Evolutionary conservation across 2,888 invertebrate species (phyloP).

Genomic region (Steinernema scapterisci): DNA sequence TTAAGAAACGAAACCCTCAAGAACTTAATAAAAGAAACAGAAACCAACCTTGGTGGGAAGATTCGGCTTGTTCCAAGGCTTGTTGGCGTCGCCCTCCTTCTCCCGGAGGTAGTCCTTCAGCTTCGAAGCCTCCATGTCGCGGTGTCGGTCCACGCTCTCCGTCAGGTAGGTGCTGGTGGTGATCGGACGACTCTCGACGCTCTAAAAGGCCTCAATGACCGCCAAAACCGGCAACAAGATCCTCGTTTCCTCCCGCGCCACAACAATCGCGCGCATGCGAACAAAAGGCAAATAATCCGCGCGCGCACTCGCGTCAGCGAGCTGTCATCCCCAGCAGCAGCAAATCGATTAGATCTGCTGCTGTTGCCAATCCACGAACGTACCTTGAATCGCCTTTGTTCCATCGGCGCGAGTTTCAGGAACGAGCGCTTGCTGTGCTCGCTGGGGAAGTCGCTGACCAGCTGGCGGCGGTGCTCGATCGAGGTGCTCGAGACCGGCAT

Average conservation of each 20-base stretch:
- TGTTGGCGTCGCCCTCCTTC: conserved; percentile 65
- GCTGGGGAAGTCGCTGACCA: conserved; percentile 64
- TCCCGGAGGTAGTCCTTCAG: conserved; percentile 62
- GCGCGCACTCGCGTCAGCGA: not conserved
- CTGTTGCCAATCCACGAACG: not conserved
- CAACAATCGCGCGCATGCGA: not conserved
- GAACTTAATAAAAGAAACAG: too few species aligned
- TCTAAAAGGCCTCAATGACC: conserved; percentile 47
- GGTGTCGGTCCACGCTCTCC: conserved; percentile 65
- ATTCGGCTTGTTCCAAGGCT: conserved; percentile 67
- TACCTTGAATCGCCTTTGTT: conserved; percentile 51
- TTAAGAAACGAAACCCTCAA: too few species aligned
- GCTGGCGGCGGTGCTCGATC: conserved; percentile 47
- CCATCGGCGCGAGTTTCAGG: conserved; percentile 66
- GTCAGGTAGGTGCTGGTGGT: conserved; percentile 64
- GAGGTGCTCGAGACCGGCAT: conserved; percentile 52
- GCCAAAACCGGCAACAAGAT: not conserved
- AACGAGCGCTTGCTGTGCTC: conserved; percentile 61
- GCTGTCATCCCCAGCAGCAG: not conserved
- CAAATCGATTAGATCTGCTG: conserved; percentile 7
- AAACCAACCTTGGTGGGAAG: conserved; percentile 62
- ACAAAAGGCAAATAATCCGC: not conserved
- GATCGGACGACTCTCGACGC: conserved; percentile 62
- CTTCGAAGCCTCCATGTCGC: conserved; percentile 60
- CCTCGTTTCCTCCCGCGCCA: conserved; percentile 1